A percentile compares a stretch with the other conserved stretches of the same genome.
Conservation (phyloP, 2,888 invertebrate genomes). For the Microctonus hyperodae region DNA sequence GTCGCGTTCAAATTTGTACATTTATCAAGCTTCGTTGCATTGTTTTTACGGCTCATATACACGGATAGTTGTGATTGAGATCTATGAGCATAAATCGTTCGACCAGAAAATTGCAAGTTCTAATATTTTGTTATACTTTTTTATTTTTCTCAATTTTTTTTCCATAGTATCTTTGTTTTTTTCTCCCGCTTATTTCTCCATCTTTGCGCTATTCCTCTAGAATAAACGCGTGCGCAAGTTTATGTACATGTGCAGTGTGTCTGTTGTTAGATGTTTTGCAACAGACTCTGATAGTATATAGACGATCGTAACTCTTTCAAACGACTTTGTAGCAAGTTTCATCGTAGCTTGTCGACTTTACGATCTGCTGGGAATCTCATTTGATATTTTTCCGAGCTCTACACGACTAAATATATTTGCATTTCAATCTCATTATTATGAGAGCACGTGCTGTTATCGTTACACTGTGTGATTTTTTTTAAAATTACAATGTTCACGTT, state of each 20-base stretch:
- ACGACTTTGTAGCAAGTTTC: conserved; percentile 37
- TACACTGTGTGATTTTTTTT: neutral
- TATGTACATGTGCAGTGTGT: too few relatives aligned
- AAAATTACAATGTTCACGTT: too few relatives aligned
- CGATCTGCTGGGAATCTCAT: conserved; percentile 29
- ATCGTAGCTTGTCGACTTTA: conserved; percentile 32
- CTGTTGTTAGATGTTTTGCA: conserved; percentile 21
- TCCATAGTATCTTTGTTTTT: conserved; percentile 3
- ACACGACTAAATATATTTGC: conserved; percentile 17
- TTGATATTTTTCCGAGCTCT: conserved; percentile 28
- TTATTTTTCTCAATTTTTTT: too few relatives aligned
- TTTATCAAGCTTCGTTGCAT: conserved; percentile 9
- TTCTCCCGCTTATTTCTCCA: conserved; percentile 4
- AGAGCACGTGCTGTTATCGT: neutral
- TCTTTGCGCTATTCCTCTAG: neutral
- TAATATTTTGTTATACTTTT: neutral
- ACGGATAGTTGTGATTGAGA: conserved; percentile 7
- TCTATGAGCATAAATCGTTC: conserved; percentile 25
- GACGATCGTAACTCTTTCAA: conserved; percentile 30
- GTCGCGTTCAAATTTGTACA: conserved; percentile 6
- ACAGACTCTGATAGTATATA: conserved; percentile 22
- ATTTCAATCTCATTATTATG: neutral
- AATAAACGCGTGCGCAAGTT: too few relatives aligned
- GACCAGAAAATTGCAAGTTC: conserved; percentile 34
- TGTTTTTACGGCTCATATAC: conserved; percentile 10